These are phyloP conservation scores for Drosophila lacertosa DNA, from an alignment of 1,140 invertebrate species.

Conservation along the genomic window DNA sequence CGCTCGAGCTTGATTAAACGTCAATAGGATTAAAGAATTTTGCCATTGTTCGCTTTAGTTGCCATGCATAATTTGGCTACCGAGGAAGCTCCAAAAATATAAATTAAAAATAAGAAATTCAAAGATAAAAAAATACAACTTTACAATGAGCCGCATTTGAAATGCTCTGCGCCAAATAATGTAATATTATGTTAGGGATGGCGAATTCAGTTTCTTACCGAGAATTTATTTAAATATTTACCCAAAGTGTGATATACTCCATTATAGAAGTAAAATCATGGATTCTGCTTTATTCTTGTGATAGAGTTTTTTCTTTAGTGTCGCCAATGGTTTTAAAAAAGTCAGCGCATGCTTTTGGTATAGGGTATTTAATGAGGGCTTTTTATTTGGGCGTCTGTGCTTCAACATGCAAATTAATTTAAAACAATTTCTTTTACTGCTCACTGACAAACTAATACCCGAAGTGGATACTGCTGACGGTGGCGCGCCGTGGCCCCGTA, in stretches of 20 bases:
- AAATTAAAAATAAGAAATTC: slow-evolving; percentile 43
- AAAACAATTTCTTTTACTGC: slow-evolving; percentile 70
- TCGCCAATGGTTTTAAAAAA: not conserved
- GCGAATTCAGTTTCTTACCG: no score
- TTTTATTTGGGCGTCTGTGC: slow-evolving; percentile 38
- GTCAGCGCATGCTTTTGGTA: not conserved
- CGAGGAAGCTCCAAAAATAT: slow-evolving; percentile 36
- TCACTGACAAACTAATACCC: slow-evolving; percentile 63
- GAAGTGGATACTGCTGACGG: slow-evolving; percentile 24
- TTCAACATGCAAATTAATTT: slow-evolving; percentile 72
- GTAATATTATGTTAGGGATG: not conserved
- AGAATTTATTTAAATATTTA: not conserved
- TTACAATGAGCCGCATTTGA: not conserved
- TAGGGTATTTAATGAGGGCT: slow-evolving; percentile 33
- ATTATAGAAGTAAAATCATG: no score
- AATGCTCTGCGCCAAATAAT: not conserved
- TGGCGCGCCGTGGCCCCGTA: not conserved
- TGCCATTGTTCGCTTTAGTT: slow-evolving; percentile 33
- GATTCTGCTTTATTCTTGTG: no score
- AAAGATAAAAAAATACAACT: slow-evolving; percentile 1
- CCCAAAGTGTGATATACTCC: no score
- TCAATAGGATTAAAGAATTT: slow-evolving; percentile 80
- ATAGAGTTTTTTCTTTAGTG: not conserved
- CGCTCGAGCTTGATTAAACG: slow-evolving; percentile 66
- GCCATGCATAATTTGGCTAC: slow-evolving; percentile 45